Base-by-base conservation (phyloP, 2,797 vertebrate species). In the Allobates femoralis region DNA sequence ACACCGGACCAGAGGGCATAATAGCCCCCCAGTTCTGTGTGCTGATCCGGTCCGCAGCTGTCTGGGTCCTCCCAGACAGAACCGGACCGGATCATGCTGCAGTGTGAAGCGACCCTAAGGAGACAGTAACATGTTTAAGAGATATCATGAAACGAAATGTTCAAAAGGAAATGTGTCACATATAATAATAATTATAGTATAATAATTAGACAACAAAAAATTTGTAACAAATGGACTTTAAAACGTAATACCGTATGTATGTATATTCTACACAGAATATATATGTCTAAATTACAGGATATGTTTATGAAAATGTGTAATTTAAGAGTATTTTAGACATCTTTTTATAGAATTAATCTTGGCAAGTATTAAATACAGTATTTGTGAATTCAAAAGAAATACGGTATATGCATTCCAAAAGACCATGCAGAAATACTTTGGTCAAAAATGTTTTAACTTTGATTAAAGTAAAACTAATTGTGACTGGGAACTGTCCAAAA, bases 381-480 rank as follows among this genome's bases (percentile, higher is more conserved):
- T 73, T 67, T 67, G 64, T 67, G 15, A 32, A 30, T 73, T n/a
- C 37, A 73, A 73, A 69, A 37, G 21, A 12, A 46, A 46, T 46
- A n/a, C n/a, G n/a, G n/a, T n/a, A 73, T n/a, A 73, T 73, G 37
- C 21, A 12, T 46, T 41, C 5, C 6, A 41, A 73, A 46, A n/a
- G 34, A n/a, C n/a, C n/a, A 41, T 41, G 15, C 21, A 34, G 28
- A 67, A 73, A 14, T 41, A 41, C 69, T 73, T 41, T n/a, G 23
- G 16, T 26, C 21, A 73, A 46, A 66, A 73, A 73, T 46, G 23
- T 73, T 73, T 23, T 73, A 46, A 41, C 69, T 73, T 46, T 73
- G 69, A 73, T 73, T 73, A 46, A 41, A 41, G 28, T n/a, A 46
- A 23, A 73, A 73, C 41, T 41, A n/a, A 73, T 46, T 46, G 69